Percentiles rank a stretch among this genome's conserved stretches.
Conservation (phyloP, 53 echinoderm and acorn worm genomes). For the Holothuria leucospilota region DNA sequence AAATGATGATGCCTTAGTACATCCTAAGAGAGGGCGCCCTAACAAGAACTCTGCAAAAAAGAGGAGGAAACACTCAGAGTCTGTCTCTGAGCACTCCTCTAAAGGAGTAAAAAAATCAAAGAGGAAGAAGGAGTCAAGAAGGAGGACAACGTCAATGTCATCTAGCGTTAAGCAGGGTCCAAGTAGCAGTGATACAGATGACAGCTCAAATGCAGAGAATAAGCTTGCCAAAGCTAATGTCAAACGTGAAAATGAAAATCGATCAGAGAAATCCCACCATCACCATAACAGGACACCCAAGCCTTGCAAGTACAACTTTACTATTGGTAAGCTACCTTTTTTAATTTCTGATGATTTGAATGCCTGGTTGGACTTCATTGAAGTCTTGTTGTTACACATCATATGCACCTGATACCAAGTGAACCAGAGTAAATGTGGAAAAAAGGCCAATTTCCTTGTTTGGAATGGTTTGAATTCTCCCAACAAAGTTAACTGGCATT, state of each 20-base stretch:
- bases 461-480: too few species aligned
- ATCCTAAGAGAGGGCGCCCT: constrained; percentile 51
- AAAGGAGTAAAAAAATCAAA: constrained; percentile 1
- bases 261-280: constrained; percentile 4
- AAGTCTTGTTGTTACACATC: too few species aligned
- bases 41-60: constrained; percentile 4
- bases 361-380: too few species aligned
- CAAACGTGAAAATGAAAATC: neutral
- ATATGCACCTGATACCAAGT: too few species aligned
- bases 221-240: constrained; percentile 6
- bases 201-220: constrained; percentile 48
- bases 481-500: too few species aligned
- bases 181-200: constrained; percentile 71
- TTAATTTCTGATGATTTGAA: neutral
- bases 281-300: constrained; percentile 14
- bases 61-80: constrained; percentile 39
- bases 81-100: neutral
- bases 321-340: constrained; percentile 14
- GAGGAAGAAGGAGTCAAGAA: constrained; percentile 28
- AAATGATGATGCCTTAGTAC: constrained; percentile 17
- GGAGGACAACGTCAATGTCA: constrained; percentile 25
- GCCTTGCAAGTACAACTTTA: constrained; percentile 50
- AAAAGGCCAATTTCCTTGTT: too few species aligned
- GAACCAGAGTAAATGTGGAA: too few species aligned
- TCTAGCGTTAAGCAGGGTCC: constrained; percentile 28